Evolutionary conservation across 1,140 invertebrate species (phyloP).

Genomic region (Diachasmimorpha longicaudata): DNA sequence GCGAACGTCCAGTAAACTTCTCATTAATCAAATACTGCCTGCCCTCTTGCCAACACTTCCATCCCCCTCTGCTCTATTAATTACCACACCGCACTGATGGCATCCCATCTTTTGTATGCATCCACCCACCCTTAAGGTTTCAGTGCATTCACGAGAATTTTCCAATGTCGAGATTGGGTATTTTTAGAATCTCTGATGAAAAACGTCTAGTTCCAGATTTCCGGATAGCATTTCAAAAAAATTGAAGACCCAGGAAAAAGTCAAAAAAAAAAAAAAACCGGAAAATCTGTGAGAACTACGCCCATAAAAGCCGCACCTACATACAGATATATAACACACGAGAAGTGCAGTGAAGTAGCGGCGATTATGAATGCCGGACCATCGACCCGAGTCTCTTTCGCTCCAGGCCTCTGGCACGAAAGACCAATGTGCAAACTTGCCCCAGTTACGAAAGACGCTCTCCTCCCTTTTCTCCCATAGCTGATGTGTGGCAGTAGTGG

Average conservation of each 20-base stretch:
- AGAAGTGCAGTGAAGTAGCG: constrained; percentile 19
- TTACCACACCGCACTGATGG: constrained; percentile 29
- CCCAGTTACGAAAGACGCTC: constrained; percentile 28
- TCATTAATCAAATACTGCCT: constrained; percentile 46
- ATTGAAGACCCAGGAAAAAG: constrained; percentile 10
- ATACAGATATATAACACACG: constrained; percentile 7
- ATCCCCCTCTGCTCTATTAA: constrained; percentile 33
- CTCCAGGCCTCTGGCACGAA: constrained; percentile 14
- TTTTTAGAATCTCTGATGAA: neutral
- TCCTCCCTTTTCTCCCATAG: constrained; percentile 8
- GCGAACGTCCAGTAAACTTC: constrained; percentile 40
- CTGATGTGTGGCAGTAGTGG: neutral
- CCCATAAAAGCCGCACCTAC: constrained; percentile 26
- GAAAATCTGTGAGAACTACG: constrained; percentile 16
- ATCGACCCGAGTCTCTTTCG: constrained; percentile 28
- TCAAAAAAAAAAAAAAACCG: neutral
- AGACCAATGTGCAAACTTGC: constrained; percentile 34
- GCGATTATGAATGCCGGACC: constrained; percentile 39
- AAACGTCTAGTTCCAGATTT: neutral
- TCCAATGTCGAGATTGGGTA: neutral
- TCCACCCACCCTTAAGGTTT: neutral
- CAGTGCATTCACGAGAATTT: neutral
- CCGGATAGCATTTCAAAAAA: constrained; percentile 2
- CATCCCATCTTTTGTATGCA: constrained; percentile 37
- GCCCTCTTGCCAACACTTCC: constrained; percentile 4